Base-by-base conservation (phyloP, 2,113 vertebrate genomes). In the Lipophrys pholis region DNA sequence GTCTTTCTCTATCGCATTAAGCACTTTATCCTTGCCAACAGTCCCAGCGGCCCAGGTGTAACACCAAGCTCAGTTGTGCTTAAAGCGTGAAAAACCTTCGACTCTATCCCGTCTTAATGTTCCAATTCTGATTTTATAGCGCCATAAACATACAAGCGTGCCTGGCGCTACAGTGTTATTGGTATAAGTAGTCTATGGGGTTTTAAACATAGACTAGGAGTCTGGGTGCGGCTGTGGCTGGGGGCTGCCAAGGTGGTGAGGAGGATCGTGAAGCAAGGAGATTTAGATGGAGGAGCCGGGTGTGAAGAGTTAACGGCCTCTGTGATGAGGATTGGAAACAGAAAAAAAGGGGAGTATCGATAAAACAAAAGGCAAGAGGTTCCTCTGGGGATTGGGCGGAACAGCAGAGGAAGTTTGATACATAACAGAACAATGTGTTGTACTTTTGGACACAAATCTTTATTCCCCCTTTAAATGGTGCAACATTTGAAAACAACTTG, bases 91-190 rank as follows among this genome's bases (percentile, higher is more conserved):
- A 78, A 80, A 72, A 55, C 21, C 21, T 30, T 30, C 21, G 42
- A 60, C 65, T 71, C 84, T 76, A 87, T 82, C 73, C 51, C 2
- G n/a, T 30, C 7, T 3, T 77, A 76, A 81, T 82, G 85, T 79
- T 80, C 51, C 82, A 74, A 64, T 79, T 72, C 75, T 51, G 38
- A 59, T 87, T 89, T 90, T 87, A 86, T 73, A 3, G 76, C 48
- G 38, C 55, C 81, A 83, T 87, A 84, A 90, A 89, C 81, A 80
- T 65, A 74, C 39, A 1, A 54, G 21, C 1, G 5, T 39, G 41
- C 17, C 45, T 64, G 72, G 73, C 50, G 16, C 49, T 74, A 78
- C 69, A 39, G 50, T 58, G 53, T 49, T 69, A 64, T 78, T 73
- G 61, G 58, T 81, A 51, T 76, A 81, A 82, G 69, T 74, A 53